A percentile compares a stretch with the other conserved stretches of the same genome.
Evolutionary conservation across 2,113 vertebrate species (phyloP).

Genomic region (Lycocorax pyrrhopterus): DNA sequence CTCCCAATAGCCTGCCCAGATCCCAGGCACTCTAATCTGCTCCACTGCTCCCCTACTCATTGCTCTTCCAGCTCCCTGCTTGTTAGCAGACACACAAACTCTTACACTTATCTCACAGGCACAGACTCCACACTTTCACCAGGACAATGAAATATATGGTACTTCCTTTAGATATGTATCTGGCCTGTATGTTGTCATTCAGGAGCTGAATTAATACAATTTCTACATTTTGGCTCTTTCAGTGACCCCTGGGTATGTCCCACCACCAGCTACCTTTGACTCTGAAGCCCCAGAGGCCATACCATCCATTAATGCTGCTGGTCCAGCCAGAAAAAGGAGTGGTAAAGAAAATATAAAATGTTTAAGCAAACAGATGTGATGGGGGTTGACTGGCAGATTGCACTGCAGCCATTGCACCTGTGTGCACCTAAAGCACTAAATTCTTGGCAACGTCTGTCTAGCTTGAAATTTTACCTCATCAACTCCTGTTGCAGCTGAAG

Average conservation of each 20-base stretch:
- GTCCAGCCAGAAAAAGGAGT: conserved; percentile 73
- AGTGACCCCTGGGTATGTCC: conserved; percentile 84
- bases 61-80: background rate
- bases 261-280: conserved; percentile 88
- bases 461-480: background rate
- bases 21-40: background rate
- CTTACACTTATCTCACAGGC: background rate
- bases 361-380: background rate
- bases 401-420: background rate
- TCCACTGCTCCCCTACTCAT: background rate
- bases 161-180: background rate
- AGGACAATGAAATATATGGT: background rate
- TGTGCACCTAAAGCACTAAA: background rate
- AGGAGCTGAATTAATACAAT: background rate
- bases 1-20: background rate
- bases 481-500: background rate
- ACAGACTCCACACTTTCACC: background rate
- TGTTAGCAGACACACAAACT: rapidly evolving
- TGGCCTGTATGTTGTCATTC: background rate
- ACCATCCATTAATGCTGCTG: conserved; percentile 12
- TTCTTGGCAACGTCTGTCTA: background rate
- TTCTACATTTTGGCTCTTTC: conserved; percentile 51
- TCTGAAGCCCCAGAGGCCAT: conserved; percentile 72
- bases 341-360: conserved; percentile 61
- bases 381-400: background rate